Conservation (phyloP, 2,113 vertebrate genomes). For the Scytalopus superciliaris region DNA sequence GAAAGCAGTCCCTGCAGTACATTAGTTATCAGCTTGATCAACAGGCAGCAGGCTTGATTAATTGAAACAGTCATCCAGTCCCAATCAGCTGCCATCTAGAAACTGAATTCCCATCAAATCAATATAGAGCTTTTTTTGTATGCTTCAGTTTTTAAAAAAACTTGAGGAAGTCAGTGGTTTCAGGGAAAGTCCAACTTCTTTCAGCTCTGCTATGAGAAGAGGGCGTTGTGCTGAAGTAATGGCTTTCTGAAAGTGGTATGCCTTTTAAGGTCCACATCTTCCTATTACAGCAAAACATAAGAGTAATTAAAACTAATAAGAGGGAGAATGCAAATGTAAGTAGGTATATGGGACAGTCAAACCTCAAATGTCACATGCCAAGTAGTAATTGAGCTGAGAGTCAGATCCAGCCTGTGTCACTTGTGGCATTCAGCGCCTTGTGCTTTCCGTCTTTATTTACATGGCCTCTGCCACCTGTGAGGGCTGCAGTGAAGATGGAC, state of each 20-base stretch:
- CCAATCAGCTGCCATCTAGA: background rate
- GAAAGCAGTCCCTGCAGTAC: background rate
- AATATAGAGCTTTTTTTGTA: background rate
- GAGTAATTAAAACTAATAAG: background rate
- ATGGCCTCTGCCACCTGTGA: background rate
- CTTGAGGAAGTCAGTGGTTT: background rate
- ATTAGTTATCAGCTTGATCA: background rate
- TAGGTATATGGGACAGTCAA: background rate
- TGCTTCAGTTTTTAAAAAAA: background rate
- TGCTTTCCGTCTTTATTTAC: background rate
- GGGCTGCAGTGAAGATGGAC: background rate
- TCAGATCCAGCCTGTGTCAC: background rate
- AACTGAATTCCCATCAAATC: background rate
- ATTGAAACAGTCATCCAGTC: background rate
- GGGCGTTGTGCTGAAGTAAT: background rate
- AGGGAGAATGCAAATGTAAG: background rate
- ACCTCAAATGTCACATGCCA: background rate
- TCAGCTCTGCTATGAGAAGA: background rate
- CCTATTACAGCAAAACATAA: background rate
- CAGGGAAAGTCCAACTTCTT: background rate
- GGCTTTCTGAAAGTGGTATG: background rate
- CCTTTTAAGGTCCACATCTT: background rate
- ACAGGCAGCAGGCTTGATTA: background rate
- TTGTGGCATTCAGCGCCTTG: background rate
- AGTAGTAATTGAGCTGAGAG: background rate